These are phyloP conservation scores for Acanthosepion lycidas DNA, from an alignment of 2,888 invertebrate genomes.

Conservation along the genomic window DNA sequence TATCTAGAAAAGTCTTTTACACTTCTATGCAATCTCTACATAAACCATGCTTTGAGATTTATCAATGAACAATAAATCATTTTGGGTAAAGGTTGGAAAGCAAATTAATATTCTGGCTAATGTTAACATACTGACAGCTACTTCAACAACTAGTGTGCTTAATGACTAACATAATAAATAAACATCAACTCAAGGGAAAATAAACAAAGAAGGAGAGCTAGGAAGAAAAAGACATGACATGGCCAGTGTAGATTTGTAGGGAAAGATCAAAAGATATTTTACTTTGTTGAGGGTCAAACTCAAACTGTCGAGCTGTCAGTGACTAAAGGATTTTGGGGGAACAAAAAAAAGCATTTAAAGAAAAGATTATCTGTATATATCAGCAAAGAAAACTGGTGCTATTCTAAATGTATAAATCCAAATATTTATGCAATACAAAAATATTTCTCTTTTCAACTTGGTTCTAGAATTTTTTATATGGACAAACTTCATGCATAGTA, in stretches of 20 bases:
- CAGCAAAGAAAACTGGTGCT: neutral
- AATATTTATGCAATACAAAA: neutral
- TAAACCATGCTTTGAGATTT: neutral
- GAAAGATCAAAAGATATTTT: neutral
- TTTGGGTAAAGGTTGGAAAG: neutral
- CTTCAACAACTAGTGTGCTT: neutral
- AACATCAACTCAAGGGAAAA: neutral
- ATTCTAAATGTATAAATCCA: neutral
- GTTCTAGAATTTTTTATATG: no score
- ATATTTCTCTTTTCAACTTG: no score
- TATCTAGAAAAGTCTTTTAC: neutral
- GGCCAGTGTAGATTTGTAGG: neutral
- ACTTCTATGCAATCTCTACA: neutral
- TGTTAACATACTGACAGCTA: constrained; percentile 4
- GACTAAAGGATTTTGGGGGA: neutral
- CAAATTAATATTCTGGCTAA: neutral
- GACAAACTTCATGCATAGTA: no score
- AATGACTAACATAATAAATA: constrained; percentile 5
- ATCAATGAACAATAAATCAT: constrained; percentile 14
- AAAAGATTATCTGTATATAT: neutral
- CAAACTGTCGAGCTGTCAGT: neutral
- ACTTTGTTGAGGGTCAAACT: neutral
- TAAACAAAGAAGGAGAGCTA: neutral
- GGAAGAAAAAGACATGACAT: neutral
- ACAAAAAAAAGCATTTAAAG: neutral